These are phyloP conservation scores for Diaperis boleti DNA, from an alignment of 2,888 invertebrate species.

Conservation along the genomic window DNA sequence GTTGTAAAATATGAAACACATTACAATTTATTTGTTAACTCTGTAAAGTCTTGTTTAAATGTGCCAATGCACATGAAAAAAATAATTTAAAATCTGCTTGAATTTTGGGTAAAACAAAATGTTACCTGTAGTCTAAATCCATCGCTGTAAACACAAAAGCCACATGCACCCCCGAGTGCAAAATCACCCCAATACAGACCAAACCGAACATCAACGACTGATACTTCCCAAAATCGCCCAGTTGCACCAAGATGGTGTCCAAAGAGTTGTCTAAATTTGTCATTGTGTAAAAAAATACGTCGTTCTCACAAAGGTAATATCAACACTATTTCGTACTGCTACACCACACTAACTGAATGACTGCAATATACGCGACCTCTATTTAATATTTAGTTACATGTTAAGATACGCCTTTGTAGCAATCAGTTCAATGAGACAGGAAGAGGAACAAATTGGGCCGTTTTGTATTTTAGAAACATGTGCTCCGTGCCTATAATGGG, in stretches of 20 bases:
- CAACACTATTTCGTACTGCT: background rate
- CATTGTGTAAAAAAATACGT: slow-evolving; percentile 15
- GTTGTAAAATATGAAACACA: no score
- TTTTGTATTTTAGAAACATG: no score
- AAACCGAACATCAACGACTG: slow-evolving; percentile 73
- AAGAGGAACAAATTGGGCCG: no score
- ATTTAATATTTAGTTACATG: background rate
- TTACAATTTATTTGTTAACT: no score
- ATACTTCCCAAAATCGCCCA: slow-evolving; percentile 76
- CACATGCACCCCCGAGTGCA: slow-evolving; percentile 75
- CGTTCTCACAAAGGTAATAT: no score
- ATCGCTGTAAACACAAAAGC: slow-evolving; percentile 80
- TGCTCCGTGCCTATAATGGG: no score
- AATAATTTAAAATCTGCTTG: no score
- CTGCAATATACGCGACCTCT: background rate
- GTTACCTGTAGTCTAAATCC: slow-evolving; percentile 77
- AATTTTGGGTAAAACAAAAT: no score
- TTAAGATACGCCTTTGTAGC: background rate
- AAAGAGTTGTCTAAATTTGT: slow-evolving; percentile 56
- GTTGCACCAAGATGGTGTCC: slow-evolving; percentile 69
- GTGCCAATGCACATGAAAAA: no score
- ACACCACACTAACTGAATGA: background rate
- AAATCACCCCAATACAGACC: slow-evolving; percentile 72
- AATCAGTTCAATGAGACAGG: background rate
- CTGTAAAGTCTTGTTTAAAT: no score